Percentiles rank a stretch among this genome's conserved stretches.
Evolutionary conservation across 2,797 vertebrate species (phyloP).

Genomic region (Manis crassicaudata): DNA sequence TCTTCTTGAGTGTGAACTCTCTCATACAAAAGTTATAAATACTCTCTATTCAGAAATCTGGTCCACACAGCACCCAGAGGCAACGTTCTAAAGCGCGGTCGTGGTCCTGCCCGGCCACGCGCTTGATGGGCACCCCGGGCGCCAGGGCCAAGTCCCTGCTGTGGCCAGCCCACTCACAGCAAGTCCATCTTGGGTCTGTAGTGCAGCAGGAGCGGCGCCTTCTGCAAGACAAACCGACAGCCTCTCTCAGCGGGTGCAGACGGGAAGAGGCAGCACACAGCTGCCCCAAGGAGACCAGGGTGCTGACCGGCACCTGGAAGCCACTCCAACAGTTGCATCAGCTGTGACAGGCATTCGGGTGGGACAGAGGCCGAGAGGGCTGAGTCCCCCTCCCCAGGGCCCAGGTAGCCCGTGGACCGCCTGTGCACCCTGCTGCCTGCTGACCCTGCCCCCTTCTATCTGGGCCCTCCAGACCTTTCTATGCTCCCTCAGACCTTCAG

Average conservation of each 20-base stretch:
- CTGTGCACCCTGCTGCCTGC: not conserved
- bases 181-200: constrained; percentile 99
- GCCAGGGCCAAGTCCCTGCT: constrained; percentile 93
- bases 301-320: too few relatives aligned
- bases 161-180: constrained; percentile 91
- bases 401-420: not conserved
- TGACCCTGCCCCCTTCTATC: not conserved
- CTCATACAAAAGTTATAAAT: constrained; percentile 98
- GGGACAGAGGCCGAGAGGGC: not conserved
- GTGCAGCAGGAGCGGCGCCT: constrained; percentile 99
- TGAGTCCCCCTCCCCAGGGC: not conserved
- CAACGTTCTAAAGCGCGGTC: constrained; percentile 70
- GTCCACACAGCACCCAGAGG: constrained; percentile 83
- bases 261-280: too few relatives aligned
- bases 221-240: constrained; percentile 87
- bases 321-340: too few relatives aligned
- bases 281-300: too few relatives aligned
- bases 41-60: constrained; percentile 90
- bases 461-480: too few relatives aligned
- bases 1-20: constrained; percentile 90
- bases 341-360: too few relatives aligned
- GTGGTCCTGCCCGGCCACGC: constrained; percentile 82
- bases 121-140: constrained; percentile 51
- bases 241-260: too few relatives aligned
- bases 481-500: too few relatives aligned